Base-by-base conservation (phyloP, 2,888 invertebrate species). In the Polyommatus iphigenia region DNA sequence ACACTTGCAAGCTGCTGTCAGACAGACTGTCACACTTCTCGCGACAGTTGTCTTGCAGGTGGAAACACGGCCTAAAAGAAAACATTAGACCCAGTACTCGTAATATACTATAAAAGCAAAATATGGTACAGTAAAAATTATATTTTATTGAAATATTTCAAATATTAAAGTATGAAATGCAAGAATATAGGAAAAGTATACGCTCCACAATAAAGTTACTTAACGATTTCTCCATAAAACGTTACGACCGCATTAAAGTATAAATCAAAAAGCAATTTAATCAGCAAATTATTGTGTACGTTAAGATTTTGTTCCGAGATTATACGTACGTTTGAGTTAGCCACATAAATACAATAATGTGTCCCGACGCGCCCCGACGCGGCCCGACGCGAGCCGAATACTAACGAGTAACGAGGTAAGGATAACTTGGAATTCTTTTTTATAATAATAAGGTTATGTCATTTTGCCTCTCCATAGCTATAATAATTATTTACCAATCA, bases 321-420 rank as follows among this genome's bases (percentile, higher is more conserved):
- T 50, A 29, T 54, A 54, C 50, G 67, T 46, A 50, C 75, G 24
- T 75, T 54, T 29, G 73, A 50, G 20, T 73, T 73, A 75, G 75
- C 15, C 71, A 71, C 67, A 77, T 77, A 71, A 71, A 71, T 54
- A 71, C 77, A 50, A 46, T 77, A 67, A 77, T 54, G 50, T 54
- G 15, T 54, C 54, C 54, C 54, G 54, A 18, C 54, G 54, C 54
- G 54, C 29, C 29, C 50, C 50, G 29, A 54, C 50, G 50, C 50
- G 13, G 50, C 24, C 24, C 46, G 24, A 15, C 15, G 50, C 18
- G 15, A 15, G 18, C 54, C 50, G 75, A 75, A 75, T 73, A 73
- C 73, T 73, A 73, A 73, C 46, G 24, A 50, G 54, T 24, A 13
- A 50, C 24, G 13, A 46, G 41, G 41, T 41, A 41, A 73, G 20